A percentile compares a stretch with the other conserved stretches of the same genome.
These are phyloP conservation scores for Natator depressus DNA, from an alignment of 2,113 vertebrate species.

Conservation along the genomic window DNA sequence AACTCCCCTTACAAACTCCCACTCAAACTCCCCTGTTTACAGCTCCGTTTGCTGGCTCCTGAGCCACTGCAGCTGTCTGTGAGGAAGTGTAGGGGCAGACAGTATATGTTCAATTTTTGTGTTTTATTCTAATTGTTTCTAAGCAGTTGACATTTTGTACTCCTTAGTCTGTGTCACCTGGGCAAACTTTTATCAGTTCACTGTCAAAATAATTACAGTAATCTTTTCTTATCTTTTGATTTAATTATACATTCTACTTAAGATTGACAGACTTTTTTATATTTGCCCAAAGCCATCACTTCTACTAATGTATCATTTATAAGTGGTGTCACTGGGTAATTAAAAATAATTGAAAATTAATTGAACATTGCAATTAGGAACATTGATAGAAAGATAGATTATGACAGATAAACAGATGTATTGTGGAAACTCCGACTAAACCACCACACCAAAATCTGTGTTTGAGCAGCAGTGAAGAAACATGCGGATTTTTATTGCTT, in stretches of 20 bases:
- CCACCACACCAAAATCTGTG: neutral
- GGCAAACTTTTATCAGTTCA: conserved; percentile 55
- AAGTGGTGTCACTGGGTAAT: conserved; percentile 38
- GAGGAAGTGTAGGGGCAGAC: conserved; percentile 1
- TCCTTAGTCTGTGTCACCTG: conserved; percentile 39
- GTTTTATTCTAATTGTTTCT: conserved; percentile 35
- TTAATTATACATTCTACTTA: conserved; percentile 53
- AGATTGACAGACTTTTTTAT: conserved; percentile 53
- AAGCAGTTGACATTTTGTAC: conserved; percentile 33
- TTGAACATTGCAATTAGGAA: conserved; percentile 37
- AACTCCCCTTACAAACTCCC: too few species aligned
- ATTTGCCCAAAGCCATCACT: conserved; percentile 57
- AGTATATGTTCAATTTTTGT: neutral
- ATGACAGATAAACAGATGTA: conserved; percentile 2
- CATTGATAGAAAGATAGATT: conserved; percentile 14
- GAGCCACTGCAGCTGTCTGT: too few species aligned
- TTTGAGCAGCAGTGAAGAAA: conserved; percentile 18
- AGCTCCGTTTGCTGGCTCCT: too few species aligned
- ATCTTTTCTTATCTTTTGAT: conserved; percentile 46
- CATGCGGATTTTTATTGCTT: neutral
- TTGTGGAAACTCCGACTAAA: neutral
- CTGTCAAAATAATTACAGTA: conserved; percentile 61
- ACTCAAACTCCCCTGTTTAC: too few species aligned
- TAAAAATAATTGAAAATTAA: conserved; percentile 67
- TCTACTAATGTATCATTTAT: conserved; percentile 34